These are phyloP conservation scores for Whitmania pigra DNA, from an alignment of 1,140 invertebrate species.

Conservation along the genomic window DNA sequence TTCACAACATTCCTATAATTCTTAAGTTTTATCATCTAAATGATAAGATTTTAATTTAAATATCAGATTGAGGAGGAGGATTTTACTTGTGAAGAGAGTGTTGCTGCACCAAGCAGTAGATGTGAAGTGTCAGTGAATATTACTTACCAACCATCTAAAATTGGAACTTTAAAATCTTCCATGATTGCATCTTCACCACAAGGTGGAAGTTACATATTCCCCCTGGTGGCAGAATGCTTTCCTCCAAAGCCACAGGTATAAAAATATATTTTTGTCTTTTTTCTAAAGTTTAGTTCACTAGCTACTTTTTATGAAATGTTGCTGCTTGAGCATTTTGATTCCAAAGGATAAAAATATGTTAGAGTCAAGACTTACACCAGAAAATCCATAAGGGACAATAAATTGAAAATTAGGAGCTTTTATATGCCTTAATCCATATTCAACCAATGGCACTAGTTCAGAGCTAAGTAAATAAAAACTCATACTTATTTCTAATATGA, in stretches of 20 bases:
- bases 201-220: constrained; percentile 41
- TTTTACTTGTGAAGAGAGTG: constrained; percentile 41
- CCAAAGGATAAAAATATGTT: too few relatives aligned
- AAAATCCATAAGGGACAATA: too few relatives aligned
- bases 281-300: too few relatives aligned
- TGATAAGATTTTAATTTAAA: not conserved
- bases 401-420: too few relatives aligned
- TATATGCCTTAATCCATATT: too few relatives aligned
- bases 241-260: constrained; percentile 39
- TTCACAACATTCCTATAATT: not conserved
- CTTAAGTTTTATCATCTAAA: not conserved
- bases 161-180: constrained; percentile 36
- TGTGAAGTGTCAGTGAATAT: constrained; percentile 40
- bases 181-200: constrained; percentile 35
- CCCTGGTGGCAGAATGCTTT: constrained; percentile 38
- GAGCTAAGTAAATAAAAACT: too few relatives aligned
- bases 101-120: constrained; percentile 34
- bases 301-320: too few relatives aligned
- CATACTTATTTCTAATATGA: too few relatives aligned
- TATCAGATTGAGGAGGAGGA: constrained; percentile 38
- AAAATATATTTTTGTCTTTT: not conserved
- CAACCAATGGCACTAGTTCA: too few relatives aligned
- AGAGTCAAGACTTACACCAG: too few relatives aligned
- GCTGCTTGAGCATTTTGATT: too few relatives aligned
- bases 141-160: constrained; percentile 40